Conservation (phyloP, 2,797 vertebrate genomes). For the Acanthopagrus latus region DNA sequence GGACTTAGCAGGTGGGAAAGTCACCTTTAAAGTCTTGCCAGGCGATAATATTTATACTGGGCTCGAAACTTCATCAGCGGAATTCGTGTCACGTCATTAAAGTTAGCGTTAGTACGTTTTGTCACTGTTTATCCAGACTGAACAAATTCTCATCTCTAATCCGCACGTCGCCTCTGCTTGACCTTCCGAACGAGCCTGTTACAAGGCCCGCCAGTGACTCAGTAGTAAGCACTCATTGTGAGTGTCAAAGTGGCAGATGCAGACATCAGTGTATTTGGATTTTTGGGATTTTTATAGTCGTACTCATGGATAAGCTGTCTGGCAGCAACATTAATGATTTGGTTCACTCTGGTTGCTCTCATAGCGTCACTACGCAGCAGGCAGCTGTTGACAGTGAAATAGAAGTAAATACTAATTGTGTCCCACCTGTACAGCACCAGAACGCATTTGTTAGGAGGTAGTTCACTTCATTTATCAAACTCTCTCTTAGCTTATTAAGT, state of each 20-base stretch:
- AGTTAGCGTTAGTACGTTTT: background rate
- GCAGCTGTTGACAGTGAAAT: no score
- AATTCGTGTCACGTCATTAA: background rate
- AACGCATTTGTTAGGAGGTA: no score
- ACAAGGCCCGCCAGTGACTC: conserved; percentile 2
- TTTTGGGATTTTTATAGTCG: background rate
- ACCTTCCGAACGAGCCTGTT: conserved; percentile 5
- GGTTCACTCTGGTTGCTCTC: background rate
- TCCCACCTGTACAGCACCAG: no score
- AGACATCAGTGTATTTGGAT: background rate
- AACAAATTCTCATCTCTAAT: conserved; percentile 15
- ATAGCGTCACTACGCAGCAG: no score
- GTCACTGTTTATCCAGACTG: background rate
- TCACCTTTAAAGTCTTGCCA: background rate
- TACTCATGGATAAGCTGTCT: no score
- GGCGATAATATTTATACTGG: background rate
- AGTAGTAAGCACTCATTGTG: background rate
- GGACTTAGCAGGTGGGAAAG: background rate
- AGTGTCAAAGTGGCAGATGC: background rate
- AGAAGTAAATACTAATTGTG: no score
- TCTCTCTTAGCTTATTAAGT: no score
- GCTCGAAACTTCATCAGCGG: background rate
- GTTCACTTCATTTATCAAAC: no score
- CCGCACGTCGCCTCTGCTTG: background rate
- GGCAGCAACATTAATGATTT: no score